These are phyloP conservation scores for Koerneria pararmatus DNA, from an alignment of 2,888 invertebrate species.

Conservation along the genomic window DNA sequence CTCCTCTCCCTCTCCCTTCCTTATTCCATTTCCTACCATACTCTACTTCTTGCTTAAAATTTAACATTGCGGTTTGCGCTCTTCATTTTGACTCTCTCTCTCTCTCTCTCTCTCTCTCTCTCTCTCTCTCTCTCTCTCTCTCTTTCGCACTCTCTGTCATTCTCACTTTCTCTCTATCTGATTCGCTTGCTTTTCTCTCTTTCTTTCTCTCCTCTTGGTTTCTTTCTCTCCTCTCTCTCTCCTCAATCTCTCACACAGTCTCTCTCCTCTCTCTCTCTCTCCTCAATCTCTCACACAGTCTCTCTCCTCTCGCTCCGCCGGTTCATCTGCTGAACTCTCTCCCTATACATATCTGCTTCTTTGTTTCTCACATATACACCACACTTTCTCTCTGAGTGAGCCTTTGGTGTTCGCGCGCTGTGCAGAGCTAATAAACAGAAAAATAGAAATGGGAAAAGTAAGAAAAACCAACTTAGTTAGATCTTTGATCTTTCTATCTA, in stretches of 20 bases:
- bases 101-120: conserved; percentile 7
- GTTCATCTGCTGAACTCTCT: conserved; percentile 7
- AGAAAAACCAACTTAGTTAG: no score
- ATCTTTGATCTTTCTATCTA: no score
- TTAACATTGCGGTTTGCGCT: not conserved
- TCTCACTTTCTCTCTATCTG: conserved; percentile 2
- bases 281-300: conserved; percentile 1
- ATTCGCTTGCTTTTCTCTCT: conserved; percentile 12
- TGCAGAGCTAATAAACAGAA: no score
- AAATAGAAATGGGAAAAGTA: no score
- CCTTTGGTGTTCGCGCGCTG: no score
- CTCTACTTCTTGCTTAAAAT: not conserved
- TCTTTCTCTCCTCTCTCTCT: not conserved
- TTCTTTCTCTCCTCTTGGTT: conserved; percentile 6
- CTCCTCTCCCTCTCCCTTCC: not conserved
- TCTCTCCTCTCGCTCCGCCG: conserved; percentile 4
- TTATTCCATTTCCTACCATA: not conserved
- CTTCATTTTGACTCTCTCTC: not conserved
- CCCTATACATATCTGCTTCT: not conserved
- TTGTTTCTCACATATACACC: not conserved
- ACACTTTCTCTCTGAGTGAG: no score
- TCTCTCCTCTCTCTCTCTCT: conserved; percentile 2
- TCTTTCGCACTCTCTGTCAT: no score
- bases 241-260: not conserved
- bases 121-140: conserved; percentile 6